These are phyloP conservation scores for Tipula confusa DNA, from an alignment of 2,888 invertebrate genomes.

Conservation along the genomic window DNA sequence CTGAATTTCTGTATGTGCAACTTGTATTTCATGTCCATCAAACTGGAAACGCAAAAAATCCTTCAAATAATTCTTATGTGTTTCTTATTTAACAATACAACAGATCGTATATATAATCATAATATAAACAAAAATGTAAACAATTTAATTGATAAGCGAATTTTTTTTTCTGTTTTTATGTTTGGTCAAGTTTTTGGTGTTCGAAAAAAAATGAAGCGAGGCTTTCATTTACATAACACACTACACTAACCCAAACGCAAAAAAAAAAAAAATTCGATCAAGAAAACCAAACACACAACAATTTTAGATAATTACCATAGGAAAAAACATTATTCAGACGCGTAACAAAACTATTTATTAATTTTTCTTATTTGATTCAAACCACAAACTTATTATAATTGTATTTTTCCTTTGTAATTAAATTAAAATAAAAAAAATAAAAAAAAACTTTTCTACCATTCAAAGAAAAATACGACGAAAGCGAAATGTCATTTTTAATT, in stretches of 20 bases:
- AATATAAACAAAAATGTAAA: slow-evolving; percentile 15
- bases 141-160: not conserved
- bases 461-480: slow-evolving; percentile 27
- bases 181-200: not conserved
- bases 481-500: slow-evolving; percentile 29
- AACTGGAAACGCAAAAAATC: slow-evolving; percentile 28
- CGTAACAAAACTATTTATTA: slow-evolving; percentile 13
- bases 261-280: not conserved
- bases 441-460: slow-evolving; percentile 8
- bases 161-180: not conserved
- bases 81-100: not conserved
- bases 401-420: not conserved
- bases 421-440: not conserved
- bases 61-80: slow-evolving; percentile 21
- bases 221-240: slow-evolving; percentile 30
- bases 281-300: not conserved
- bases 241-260: not conserved
- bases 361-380: slow-evolving; percentile 21
- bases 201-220: slow-evolving; percentile 15
- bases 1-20: slow-evolving; percentile 28
- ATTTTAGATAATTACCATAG: slow-evolving; percentile 29
- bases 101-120: not conserved
- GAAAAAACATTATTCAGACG: slow-evolving; percentile 20
- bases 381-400: not conserved
- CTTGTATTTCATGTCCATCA: slow-evolving; percentile 29